Evolutionary conservation across 2,797 vertebrate species (phyloP).

Genomic region (Enteromius unitaeniatus): DNA sequence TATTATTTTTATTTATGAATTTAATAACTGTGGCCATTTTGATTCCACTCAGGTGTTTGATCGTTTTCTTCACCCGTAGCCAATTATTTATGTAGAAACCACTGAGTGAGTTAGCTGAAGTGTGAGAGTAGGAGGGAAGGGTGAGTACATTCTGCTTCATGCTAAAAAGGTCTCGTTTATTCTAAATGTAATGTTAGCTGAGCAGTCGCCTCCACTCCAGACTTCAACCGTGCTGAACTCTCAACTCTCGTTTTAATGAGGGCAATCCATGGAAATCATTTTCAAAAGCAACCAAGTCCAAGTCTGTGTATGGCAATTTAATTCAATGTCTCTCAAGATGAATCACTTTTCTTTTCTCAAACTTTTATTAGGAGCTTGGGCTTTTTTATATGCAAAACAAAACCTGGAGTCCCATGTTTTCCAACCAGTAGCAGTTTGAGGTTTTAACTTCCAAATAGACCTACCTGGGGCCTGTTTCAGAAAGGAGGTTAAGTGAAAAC

Average conservation of each 20-base stretch:
- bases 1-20: not conserved
- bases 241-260: constrained; percentile 58
- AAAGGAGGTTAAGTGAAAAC: too few relatives aligned
- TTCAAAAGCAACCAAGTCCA: constrained; percentile 32
- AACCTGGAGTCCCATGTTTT: not conserved
- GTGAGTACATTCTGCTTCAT: constrained; percentile 1
- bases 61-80: constrained; percentile 42
- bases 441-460: not conserved
- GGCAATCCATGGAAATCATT: constrained; percentile 52
- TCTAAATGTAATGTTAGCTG: not conserved
- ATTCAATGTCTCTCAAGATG: constrained; percentile 24
- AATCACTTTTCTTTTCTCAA: constrained; percentile 38
- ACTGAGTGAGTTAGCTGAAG: constrained; percentile 25
- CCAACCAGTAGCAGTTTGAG: not conserved
- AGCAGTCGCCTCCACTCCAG: constrained; percentile 23
- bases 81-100: constrained; percentile 46
- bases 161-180: constrained; percentile 49
- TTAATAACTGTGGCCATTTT: constrained; percentile 7
- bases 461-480: too few relatives aligned
- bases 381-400: constrained; percentile 16
- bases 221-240: constrained; percentile 11
- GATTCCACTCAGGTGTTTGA: constrained; percentile 36
- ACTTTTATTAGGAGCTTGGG: constrained; percentile 14
- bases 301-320: constrained; percentile 37
- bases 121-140: constrained; percentile 25